Evolutionary conservation across 1,140 invertebrate genomes (phyloP).

Genomic region (Maconellicoccus hirsutus): DNA sequence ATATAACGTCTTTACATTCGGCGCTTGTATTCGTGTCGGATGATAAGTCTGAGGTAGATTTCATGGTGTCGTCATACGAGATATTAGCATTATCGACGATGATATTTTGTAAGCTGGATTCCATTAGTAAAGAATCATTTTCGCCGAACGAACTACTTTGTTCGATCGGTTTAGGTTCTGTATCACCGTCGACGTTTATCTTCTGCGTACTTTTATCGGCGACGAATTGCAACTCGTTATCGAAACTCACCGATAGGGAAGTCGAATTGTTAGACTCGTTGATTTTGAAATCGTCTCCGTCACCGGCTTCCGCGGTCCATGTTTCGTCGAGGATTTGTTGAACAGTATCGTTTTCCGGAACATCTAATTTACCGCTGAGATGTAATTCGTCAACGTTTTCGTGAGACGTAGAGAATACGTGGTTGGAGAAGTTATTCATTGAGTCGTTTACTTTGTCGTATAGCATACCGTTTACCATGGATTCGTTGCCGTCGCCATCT

Average conservation of each 20-base stretch:
- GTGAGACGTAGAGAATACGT: not conserved
- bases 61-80: not conserved
- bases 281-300: not conserved
- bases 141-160: not conserved
- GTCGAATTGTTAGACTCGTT: not conserved
- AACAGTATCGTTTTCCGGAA: not conserved
- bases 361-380: not conserved
- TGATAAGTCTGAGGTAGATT: not conserved
- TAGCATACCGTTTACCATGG: slow-evolving; percentile 1
- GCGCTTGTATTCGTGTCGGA: not conserved
- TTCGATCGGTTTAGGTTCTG: not conserved
- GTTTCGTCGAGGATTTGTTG: not conserved
- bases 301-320: not conserved
- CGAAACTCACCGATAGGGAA: not conserved
- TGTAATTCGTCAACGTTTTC: not conserved
- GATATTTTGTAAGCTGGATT: slow-evolving; percentile 6
- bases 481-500: not conserved
- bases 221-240: not conserved
- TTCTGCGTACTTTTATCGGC: not conserved
- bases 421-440: not conserved
- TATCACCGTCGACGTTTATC: not conserved
- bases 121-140: not conserved
- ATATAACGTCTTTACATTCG: too few species aligned
- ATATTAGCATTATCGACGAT: not conserved
- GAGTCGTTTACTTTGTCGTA: slow-evolving; percentile 15